Percentiles rank a stretch among this genome's conserved stretches.
phyloP scores from a whole-genome alignment of 2,888 invertebrate species.

The Pheosia tremula region DNA sequence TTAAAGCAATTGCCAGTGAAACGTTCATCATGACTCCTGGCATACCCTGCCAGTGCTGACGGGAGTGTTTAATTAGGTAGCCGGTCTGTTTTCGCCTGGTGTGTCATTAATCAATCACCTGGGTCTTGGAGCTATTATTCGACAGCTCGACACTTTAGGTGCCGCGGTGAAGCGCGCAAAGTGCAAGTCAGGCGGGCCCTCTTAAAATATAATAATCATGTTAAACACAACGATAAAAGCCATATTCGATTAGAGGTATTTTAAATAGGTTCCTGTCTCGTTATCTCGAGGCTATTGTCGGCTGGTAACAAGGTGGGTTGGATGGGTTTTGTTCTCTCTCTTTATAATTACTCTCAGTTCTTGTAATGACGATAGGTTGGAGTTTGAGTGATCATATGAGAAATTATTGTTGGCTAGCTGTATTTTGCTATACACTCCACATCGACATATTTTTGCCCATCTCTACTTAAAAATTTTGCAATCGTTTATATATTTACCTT shows the following conservation, averaged over 20 bases:
- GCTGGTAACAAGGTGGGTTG: slow-evolving; percentile 59
- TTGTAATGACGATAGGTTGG: slow-evolving; percentile 10
- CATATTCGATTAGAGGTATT: slow-evolving; percentile 79
- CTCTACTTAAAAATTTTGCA: too few relatives aligned
- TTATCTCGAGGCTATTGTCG: slow-evolving; percentile 72
- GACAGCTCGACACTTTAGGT: slow-evolving; percentile 76
- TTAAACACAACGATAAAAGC: slow-evolving; percentile 82
- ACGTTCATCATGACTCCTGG: slow-evolving; percentile 49
- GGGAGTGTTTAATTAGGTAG: slow-evolving; percentile 78
- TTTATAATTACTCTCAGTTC: slow-evolving; percentile 63
- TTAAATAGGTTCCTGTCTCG: slow-evolving; percentile 79
- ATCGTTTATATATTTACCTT: too few relatives aligned
- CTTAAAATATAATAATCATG: slow-evolving; percentile 84
- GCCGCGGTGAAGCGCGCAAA: slow-evolving; percentile 57
- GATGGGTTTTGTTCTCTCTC: slow-evolving; percentile 62
- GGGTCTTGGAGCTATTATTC: slow-evolving; percentile 69
- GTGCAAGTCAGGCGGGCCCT: slow-evolving; percentile 80
- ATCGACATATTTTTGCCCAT: too few relatives aligned
- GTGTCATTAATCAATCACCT: slow-evolving; percentile 81
- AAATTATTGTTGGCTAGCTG: neutral
- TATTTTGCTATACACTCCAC: too few relatives aligned
- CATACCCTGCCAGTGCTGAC: slow-evolving; percentile 41
- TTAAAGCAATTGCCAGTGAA: slow-evolving; percentile 43
- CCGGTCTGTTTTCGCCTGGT: slow-evolving; percentile 72
- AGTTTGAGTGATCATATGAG: slow-evolving; percentile 1